Conservation (phyloP, 2,888 invertebrate genomes). For the Tinea semifulvella region DNA sequence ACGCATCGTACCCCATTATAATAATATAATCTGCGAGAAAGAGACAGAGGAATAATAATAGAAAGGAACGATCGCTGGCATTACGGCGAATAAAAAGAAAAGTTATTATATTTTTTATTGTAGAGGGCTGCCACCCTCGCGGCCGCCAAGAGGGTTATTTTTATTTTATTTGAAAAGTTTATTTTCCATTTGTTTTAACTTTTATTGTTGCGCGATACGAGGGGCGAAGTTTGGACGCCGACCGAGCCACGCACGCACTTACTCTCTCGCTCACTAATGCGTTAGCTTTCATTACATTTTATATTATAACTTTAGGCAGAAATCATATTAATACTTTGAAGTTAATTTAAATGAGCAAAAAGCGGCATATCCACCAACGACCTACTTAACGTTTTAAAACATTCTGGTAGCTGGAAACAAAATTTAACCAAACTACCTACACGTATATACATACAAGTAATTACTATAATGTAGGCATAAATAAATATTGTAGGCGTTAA, state of each 20-base stretch:
- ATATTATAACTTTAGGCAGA: slow-evolving; percentile 62
- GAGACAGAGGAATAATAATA: slow-evolving; percentile 52
- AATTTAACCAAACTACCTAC: no score
- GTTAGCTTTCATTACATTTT: slow-evolving; percentile 61
- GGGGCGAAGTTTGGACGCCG: slow-evolving; percentile 38
- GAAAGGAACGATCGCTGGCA: slow-evolving; percentile 60
- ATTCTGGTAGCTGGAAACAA: no score
- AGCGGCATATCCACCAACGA: no score
- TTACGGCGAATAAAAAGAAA: slow-evolving; percentile 66
- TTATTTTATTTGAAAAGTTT: slow-evolving; percentile 67
- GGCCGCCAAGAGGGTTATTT: slow-evolving; percentile 62
- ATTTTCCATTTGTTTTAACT: slow-evolving; percentile 66
- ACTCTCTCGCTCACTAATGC: slow-evolving; percentile 51
- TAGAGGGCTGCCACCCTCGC: slow-evolving; percentile 60
- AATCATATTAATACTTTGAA: slow-evolving; percentile 51
- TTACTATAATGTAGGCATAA: no score
- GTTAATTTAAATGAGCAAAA: neutral
- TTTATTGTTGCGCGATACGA: slow-evolving; percentile 53
- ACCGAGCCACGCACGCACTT: slow-evolving; percentile 42
- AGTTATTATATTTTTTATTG: slow-evolving; percentile 67
- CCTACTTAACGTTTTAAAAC: no score
- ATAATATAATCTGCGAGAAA: slow-evolving; percentile 43
- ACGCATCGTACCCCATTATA: slow-evolving; percentile 41
- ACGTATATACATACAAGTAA: no score
- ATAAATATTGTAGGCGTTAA: no score